Base-by-base conservation (phyloP, 2,113 vertebrate genomes). In the Ictalurus punctatus region DNA sequence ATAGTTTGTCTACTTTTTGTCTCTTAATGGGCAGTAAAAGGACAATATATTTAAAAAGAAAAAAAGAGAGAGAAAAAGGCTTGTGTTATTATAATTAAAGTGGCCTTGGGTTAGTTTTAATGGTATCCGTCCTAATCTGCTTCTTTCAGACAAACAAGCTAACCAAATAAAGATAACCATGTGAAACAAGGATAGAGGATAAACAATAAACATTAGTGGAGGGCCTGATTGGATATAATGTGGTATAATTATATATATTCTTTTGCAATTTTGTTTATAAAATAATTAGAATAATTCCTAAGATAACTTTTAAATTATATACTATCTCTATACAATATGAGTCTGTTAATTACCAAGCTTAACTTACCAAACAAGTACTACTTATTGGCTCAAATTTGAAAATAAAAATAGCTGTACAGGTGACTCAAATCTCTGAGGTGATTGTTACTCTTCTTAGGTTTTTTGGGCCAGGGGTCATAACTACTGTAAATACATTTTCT, bases 361-460 rank as follows among this genome's bases (percentile, higher is more conserved):
- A 78, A 59, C 44, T 74, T 25, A 17, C 13, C 73, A 37, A 59
- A 86, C 23, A 78, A 63, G 58, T 48, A 56, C 10, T 54, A 23
- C 61, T 34, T 3, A 52, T 30, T 69, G 44, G 44, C 17, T 48
- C 25, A 63, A 63, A 44, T 84, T 74, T 48, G 1, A 65, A 61
- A 52, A 76, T 37, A 19, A 34, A 52, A 27, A 44, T 61, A 9
- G 12, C 81, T 83, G 27, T 84, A 63, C 30, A 88, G 27, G 16
- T 83, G 30, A 54, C 48, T 87, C 54, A 91, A 90, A 91, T 91
- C 93, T 94, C 93, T n/a, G 87, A 93, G 93, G 93, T 90, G 89
- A 93, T 95, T 86, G 87, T 94, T 94, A 94, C 90, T 91, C 92
- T 90, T 91, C 92, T 86, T 87, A 80, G 90, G 88, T 91, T 87